These are phyloP conservation scores for Cuniculus paca DNA, from an alignment of 2,797 vertebrate species.

Conservation along the genomic window DNA sequence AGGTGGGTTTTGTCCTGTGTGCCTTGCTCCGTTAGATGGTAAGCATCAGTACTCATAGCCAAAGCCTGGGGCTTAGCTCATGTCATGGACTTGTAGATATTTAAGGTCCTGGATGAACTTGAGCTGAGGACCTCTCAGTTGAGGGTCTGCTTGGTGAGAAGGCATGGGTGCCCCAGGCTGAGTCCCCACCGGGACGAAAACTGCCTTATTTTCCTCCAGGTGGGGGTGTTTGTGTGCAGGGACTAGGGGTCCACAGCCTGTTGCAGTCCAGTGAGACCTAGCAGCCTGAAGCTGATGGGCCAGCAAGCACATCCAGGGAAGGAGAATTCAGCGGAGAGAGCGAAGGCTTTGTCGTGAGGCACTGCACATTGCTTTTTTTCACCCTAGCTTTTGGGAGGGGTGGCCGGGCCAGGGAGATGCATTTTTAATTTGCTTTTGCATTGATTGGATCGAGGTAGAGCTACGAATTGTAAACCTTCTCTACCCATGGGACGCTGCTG, in stretches of 20 bases:
- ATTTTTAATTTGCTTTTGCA: neutral
- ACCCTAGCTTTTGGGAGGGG: neutral
- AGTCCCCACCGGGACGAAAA: conserved; percentile 35
- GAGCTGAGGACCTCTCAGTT: conserved; percentile 61
- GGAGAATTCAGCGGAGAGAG: neutral
- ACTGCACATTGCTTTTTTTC: too few species aligned
- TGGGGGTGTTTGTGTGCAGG: neutral
- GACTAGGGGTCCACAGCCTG: accelerated
- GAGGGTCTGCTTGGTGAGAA: neutral
- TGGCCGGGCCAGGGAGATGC: neutral
- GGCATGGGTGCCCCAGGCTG: neutral
- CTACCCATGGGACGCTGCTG: neutral
- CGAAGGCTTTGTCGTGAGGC: neutral
- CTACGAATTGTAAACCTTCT: neutral
- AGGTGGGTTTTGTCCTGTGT: conserved; percentile 80
- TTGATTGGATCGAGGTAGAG: neutral
- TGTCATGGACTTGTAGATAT: conserved; percentile 42
- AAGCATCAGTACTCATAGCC: conserved; percentile 56
- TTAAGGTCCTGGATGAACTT: conserved; percentile 66
- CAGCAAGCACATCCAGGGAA: neutral
- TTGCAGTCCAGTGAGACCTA: neutral
- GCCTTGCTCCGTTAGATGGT: conserved; percentile 86
- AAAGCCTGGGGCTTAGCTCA: conserved; percentile 35
- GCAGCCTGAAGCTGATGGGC: neutral
- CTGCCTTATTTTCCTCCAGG: neutral